Evolutionary conservation across 1,140 invertebrate genomes (phyloP), one percentile per base, ranked within the genome.

Genomic region (Oscheius sp.): DNA sequence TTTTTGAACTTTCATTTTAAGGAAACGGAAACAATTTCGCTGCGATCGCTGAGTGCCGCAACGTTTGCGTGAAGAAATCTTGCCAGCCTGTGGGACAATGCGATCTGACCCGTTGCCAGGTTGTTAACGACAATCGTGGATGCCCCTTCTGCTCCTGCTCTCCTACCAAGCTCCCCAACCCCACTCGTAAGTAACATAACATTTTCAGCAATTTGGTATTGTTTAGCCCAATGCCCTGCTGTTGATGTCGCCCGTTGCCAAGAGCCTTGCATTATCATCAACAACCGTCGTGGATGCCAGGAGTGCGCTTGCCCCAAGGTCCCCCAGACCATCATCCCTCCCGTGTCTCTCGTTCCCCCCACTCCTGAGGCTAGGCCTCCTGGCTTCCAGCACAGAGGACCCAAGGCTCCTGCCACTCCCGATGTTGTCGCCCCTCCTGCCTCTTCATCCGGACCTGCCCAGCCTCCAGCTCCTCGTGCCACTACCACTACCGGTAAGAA

Each of bases 191-290:
- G 61, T 32, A 34, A 26, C 15, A 18, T 26, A 32, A 26, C 31
- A 63, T 32, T 32, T 32, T 7, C 15, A 36, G 35, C 35, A 10
- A 29, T 32, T 63, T 10, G 7, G 31, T 32, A 63, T 36, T 34
- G 31, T 63, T 35, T n/a, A 38, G 61, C 29, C 35, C 15, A 58
- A 13, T 83, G 82, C 55, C 79, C 82, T 55, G 46, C 64, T 13
- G 2, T 83, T 13, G 75, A 83, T 45, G 34, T 78, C 10, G 68
- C 77, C 15, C 26, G 67, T 18, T 83, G 82, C 55, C 55, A 70
- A 10, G 82, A 83, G 42, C 82, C 82, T n/a, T 83, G 82, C 73
- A 84, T 84, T 49, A 78, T 84, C 55, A 81, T 83, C 78, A 68
- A 79, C 34, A 83, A 83, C 65, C 71, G 81, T 63, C 61, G 59